phyloP scores from a whole-genome alignment of 2,113 vertebrate species.

The Okapia johnstoni region DNA sequence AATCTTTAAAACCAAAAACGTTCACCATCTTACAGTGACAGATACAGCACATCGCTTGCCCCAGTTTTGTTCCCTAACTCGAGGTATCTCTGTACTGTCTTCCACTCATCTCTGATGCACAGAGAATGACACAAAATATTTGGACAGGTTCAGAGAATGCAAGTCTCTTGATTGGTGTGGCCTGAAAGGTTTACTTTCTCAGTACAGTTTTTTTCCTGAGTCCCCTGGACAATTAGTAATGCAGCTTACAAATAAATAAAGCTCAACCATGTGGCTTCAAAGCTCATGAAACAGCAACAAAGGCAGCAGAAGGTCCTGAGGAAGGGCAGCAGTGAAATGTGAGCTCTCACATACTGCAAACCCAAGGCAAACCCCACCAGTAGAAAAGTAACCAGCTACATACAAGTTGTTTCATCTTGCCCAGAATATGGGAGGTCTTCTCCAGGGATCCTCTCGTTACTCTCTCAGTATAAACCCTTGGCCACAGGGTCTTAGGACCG shows the following conservation, averaged over 20 bases:
- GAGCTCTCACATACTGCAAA: not conserved
- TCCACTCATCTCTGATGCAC: slow-evolving; percentile 38
- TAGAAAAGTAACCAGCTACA: no score
- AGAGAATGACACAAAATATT: not conserved
- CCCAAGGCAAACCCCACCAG: not conserved
- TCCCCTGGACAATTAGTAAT: not conserved
- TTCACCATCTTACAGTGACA: not conserved
- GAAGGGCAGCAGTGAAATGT: not conserved
- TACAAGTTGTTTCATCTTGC: not conserved
- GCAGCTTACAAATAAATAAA: not conserved
- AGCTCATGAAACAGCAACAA: not conserved
- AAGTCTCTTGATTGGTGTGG: not conserved
- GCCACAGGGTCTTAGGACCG: rapidly evolving
- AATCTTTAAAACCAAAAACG: slow-evolving; percentile 18
- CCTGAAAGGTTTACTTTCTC: not conserved
- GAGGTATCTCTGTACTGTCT: not conserved
- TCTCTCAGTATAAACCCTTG: not conserved
- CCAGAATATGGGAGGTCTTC: not conserved
- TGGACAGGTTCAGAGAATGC: not conserved
- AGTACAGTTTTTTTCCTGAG: not conserved
- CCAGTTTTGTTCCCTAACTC: slow-evolving; percentile 38
- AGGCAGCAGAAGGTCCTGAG: not conserved
- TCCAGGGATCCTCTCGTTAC: not conserved
- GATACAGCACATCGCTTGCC: slow-evolving; percentile 65
- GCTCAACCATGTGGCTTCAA: not conserved